A percentile compares a stretch with the other conserved stretches of the same genome.
Conservation (phyloP, 2,888 invertebrate genomes). For the Netelia virgata region DNA sequence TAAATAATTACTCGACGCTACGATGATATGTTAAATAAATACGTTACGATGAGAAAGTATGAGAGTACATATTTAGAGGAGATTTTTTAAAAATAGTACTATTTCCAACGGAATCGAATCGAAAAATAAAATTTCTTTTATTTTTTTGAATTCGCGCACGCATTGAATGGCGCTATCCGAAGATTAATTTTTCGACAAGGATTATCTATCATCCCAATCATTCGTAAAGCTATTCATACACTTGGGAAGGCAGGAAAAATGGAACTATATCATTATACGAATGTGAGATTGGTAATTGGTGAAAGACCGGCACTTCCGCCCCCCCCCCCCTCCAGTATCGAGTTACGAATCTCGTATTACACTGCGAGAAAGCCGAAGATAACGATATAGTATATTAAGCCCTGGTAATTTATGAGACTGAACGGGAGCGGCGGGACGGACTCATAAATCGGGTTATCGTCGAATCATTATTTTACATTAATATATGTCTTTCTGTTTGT, state of each 20-base stretch:
- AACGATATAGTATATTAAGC: constrained; percentile 21
- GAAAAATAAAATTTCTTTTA: not conserved
- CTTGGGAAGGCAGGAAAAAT: not conserved
- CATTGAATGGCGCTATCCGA: not conserved
- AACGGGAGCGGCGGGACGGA: constrained; percentile 35
- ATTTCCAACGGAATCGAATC: not conserved
- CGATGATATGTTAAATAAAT: too few species aligned
- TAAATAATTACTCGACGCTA: too few species aligned
- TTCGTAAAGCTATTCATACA: not conserved
- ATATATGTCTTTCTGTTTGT: constrained; percentile 62
- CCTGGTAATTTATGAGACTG: constrained; percentile 56
- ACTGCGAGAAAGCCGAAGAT: constrained; percentile 30
- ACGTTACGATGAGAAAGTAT: too few species aligned
- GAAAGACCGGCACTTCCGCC: constrained; percentile 47
- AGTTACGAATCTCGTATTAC: constrained; percentile 43
- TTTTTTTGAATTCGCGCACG: not conserved
- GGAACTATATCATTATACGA: constrained; percentile 22
- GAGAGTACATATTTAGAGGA: too few species aligned
- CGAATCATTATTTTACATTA: constrained; percentile 64
- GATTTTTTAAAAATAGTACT: not conserved
- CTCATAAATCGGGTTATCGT: constrained; percentile 64
- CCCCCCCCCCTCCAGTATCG: constrained; percentile 40
- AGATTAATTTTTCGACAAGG: not conserved
- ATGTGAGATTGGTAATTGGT: not conserved
- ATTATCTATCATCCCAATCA: not conserved